Base-by-base conservation (phyloP, 2,797 vertebrate genomes). In the Channallabes apus region DNA sequence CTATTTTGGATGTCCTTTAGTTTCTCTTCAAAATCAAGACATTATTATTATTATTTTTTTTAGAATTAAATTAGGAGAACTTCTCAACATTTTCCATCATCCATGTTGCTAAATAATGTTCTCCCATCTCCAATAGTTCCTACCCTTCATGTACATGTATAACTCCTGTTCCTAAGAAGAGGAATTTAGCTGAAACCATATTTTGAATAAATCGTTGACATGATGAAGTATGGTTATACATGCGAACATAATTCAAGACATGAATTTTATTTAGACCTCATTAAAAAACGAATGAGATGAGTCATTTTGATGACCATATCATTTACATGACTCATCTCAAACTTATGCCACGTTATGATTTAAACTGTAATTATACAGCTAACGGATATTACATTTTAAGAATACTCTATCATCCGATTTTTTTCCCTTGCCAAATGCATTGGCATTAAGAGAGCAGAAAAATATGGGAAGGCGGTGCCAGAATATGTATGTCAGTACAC, bases 321-420 rank as follows among this genome's bases (percentile, higher is more conserved):
- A 80, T 80, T 64, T 64, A 56, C 20, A 77, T 56, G 73, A 77
- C 27, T 77, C 11, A 24, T 58, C 56, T 35, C 75, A 35, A 59
- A 59, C 11, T 24, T 77, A 29, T 59, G 58, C 75, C 56, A 35
- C 2, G 6, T 77, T 59, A 59, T 77, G 75, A 77, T 77, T 77
- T 35, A 35, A 78, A 24, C 32, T 24, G 29, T 78, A 58, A 59
- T 77, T 59, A 77, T 78, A 20, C 24, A 24, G 76, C 56, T 58
- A 61, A 76, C 9, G 8, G 54, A 61, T 61, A 78, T 59, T 59
- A 61, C 56, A 38, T 78, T 78, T 78, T 38, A 78, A 38, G 32
- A 24, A 77, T 22, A 77, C 32, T 59, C 24, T 51, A 24, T 78
- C 76, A 61, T 38, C 32, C 0, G 7, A 11, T 56, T 27, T 9